Evolutionary conservation across 2,113 vertebrate species (phyloP), one percentile per base, ranked within the genome.

Genomic region (Oophaga pumilio): DNA sequence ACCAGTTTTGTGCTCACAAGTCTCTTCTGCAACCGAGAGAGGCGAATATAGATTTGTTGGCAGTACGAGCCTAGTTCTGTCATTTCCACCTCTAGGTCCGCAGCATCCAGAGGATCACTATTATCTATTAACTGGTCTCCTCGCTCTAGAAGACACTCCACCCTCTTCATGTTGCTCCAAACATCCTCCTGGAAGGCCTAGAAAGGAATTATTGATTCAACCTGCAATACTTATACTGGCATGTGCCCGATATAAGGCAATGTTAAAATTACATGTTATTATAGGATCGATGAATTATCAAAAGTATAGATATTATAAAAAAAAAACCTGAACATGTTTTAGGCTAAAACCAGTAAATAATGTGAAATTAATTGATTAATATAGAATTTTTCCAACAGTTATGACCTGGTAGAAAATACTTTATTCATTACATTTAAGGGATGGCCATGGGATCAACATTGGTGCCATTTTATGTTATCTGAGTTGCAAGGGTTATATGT

Each of bases 1-100:
- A 97, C 96, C 96, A 96, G 92, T 90, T 93, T 93, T 92, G 94
- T 95, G 95, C 95, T 96, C 90, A 96, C 95, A 77, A 97, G 92
- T 0, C 95, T 93, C 4, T 94, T 94, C 88, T 95, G 96, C 1
- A 95, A 93, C 1, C 84, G 90, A 76, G 91, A 93, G 24, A 96
- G 94, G 60, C 92, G 91, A 82, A 83, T 85, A 89, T 95, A 95
- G 26, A 96, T 92, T 2, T 90, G 91, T 57, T 92, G 91, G 91
- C 94, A 95, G 90, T 92, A 91, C 0, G 91, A 78, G 81, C 95
- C 91, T 43, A 96, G 92, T 80, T 95, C 93, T 90, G 92, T 92
- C 88, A 97, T 91, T 43, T 91, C 90, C 82, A 87, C 89, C 90
- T 97, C 95, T 2, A 97, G 79, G 0, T 85, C 87, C 76, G 92